These are phyloP conservation scores for Machaerirhynchus nigripectus DNA, from an alignment of 2,113 vertebrate species.

Conservation along the genomic window DNA sequence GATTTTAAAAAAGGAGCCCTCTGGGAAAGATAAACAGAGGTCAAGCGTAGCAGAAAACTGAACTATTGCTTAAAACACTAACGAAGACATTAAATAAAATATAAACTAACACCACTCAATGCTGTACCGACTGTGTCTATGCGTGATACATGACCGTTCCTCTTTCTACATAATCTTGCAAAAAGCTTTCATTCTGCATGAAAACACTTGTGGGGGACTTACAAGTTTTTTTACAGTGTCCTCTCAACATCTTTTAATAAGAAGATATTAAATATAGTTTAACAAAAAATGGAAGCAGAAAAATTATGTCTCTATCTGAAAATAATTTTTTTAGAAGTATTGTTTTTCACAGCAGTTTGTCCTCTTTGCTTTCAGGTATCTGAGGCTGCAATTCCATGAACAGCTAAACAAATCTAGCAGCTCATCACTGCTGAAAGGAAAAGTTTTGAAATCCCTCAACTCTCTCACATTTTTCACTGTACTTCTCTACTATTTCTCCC, in stretches of 20 bases:
- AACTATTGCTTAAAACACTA: not conserved
- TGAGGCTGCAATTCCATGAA: not conserved
- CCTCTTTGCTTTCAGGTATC: not conserved
- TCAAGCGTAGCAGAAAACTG: not conserved
- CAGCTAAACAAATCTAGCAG: not conserved
- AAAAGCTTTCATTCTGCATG: not conserved
- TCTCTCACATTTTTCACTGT: not conserved
- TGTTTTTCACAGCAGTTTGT: not conserved
- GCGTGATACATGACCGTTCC: not conserved
- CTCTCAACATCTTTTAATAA: not conserved
- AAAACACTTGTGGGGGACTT: not conserved
- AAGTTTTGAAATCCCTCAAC: not conserved
- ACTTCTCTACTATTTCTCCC: not conserved
- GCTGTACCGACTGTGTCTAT: not conserved
- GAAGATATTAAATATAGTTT: not conserved
- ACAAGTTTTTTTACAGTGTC: not conserved
- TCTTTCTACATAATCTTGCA: not conserved
- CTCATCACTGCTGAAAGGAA: not conserved
- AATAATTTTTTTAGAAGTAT: not conserved
- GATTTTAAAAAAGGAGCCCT: not conserved
- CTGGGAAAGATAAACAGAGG: not conserved
- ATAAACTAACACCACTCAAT: not conserved
- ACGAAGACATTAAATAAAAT: not conserved
- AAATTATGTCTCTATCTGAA: not conserved
- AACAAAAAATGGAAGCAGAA: not conserved